Percentiles rank a stretch among this genome's conserved stretches.
These are phyloP conservation scores for Equus przewalskii DNA, from an alignment of 2,113 vertebrate genomes.

Conservation along the genomic window DNA sequence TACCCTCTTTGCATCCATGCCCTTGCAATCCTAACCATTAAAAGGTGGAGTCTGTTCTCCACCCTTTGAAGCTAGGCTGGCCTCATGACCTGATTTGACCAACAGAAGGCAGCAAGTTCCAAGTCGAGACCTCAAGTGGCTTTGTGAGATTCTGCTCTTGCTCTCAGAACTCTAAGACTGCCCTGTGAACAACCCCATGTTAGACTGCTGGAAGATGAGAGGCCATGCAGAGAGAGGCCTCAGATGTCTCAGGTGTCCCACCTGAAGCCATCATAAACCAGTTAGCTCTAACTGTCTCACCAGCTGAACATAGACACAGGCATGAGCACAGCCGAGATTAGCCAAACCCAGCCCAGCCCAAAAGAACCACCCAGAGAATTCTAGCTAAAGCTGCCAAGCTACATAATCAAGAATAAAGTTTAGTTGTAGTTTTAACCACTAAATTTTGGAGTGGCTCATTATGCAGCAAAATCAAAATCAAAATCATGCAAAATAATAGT, in stretches of 20 bases:
- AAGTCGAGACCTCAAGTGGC: neutral
- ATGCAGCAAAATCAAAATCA: constrained; percentile 44
- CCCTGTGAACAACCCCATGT: neutral
- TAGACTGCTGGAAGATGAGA: neutral
- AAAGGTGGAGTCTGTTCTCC: neutral
- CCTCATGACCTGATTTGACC: neutral
- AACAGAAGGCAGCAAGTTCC: neutral
- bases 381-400: neutral
- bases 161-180: neutral
- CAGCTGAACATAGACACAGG: neutral
- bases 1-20: neutral
- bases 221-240: neutral
- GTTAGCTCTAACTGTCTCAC: neutral
- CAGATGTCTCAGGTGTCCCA: neutral
- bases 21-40: neutral
- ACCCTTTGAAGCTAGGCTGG: neutral
- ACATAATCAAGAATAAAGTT: constrained; percentile 38
- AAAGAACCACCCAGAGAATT: neutral
- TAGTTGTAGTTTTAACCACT: neutral
- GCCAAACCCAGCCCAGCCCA: neutral
- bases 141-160: constrained; percentile 13
- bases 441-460: neutral
- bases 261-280: neutral
- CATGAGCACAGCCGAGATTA: neutral
- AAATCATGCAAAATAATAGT: constrained; percentile 39